Conservation (phyloP, 2,113 vertebrate genomes). For the Cebidichthys violaceus region DNA sequence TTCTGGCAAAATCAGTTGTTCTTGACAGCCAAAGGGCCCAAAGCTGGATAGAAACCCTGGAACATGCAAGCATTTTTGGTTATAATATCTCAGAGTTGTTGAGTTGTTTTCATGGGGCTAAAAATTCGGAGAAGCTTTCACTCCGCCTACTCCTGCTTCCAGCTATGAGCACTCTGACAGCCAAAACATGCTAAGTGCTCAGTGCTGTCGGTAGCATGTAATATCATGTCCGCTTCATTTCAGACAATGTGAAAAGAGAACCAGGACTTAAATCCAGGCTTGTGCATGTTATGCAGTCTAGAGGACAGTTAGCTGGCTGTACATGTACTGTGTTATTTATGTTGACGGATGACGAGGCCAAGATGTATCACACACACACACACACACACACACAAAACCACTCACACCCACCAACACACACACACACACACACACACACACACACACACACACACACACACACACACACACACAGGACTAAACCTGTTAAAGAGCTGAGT, state of each 20-base stretch:
- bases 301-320: neutral
- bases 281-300: slow-evolving; percentile 4
- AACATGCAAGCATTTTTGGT: slow-evolving; percentile 14
- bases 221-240: slow-evolving; percentile 29
- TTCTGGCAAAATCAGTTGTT: neutral
- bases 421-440: neutral
- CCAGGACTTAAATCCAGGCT: slow-evolving; percentile 20
- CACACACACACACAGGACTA: neutral
- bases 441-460: neutral
- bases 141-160: neutral
- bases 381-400: neutral
- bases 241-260: slow-evolving; percentile 30
- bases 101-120: slow-evolving; percentile 2
- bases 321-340: slow-evolving; percentile 27
- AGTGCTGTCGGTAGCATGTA: slow-evolving; percentile 8
- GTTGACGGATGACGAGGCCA: slow-evolving; percentile 15
- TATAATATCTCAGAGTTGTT: slow-evolving; percentile 20
- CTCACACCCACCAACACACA: neutral
- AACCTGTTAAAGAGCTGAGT: slow-evolving; percentile 12
- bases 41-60: neutral
- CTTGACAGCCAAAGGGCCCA: neutral
- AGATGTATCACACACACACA: slow-evolving; percentile 13
- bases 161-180: slow-evolving; percentile 33
- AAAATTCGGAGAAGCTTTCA: neutral
- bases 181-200: slow-evolving; percentile 21